Conservation (phyloP, 2,113 vertebrate species). For the Pycnonotus jocosus region DNA sequence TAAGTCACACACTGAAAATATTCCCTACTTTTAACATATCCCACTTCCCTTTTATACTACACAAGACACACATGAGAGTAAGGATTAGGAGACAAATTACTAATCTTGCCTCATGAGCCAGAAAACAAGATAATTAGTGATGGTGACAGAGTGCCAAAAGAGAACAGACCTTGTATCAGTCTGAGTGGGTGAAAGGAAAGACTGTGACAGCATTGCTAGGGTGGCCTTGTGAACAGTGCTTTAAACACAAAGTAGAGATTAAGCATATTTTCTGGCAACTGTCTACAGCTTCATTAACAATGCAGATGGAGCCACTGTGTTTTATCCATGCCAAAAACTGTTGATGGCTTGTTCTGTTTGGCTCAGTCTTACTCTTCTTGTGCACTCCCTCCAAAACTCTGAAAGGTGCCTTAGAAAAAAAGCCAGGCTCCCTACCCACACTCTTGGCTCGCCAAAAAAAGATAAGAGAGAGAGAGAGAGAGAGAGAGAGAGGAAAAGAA, state of each 20-base stretch:
- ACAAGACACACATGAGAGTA: not conserved
- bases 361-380: not conserved
- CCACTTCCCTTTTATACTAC: not conserved
- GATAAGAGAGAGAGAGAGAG: too few species aligned
- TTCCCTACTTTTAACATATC: not conserved
- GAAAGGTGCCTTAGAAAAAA: not conserved
- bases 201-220: not conserved
- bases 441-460: not conserved
- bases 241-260: not conserved
- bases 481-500: too few species aligned
- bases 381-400: not conserved
- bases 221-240: not conserved
- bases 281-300: not conserved
- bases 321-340: conserved; percentile 2
- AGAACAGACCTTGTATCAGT: not conserved
- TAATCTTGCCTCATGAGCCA: not conserved
- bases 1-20: not conserved
- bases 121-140: not conserved
- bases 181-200: not conserved
- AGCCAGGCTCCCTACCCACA: not conserved
- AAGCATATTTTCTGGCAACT: conserved; percentile 21
- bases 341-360: not conserved
- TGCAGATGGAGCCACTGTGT: not conserved
- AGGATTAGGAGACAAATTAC: not conserved
- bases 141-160: not conserved